Evolutionary conservation across 2,888 invertebrate genomes (phyloP).

Genomic region (Melanchra persicariae): DNA sequence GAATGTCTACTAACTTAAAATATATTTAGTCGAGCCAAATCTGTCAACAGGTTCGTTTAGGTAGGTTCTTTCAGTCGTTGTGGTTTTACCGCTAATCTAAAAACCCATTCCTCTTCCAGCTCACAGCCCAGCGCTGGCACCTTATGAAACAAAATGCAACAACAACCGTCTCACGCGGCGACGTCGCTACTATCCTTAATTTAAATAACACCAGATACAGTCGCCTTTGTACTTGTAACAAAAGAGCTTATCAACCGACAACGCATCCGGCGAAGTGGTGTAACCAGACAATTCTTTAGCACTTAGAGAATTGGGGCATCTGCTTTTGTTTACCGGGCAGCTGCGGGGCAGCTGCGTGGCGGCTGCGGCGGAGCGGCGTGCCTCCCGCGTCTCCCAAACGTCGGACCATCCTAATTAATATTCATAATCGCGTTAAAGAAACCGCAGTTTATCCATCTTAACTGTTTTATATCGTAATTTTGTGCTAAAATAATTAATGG

Average conservation of each 20-base stretch:
- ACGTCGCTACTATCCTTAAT: conserved; percentile 48
- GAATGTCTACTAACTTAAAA: not conserved
- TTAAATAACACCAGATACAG: conserved; percentile 63
- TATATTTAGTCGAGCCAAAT: not conserved
- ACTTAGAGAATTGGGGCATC: conserved; percentile 79
- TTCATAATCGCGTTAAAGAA: conserved; percentile 81
- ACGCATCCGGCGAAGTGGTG: conserved; percentile 58
- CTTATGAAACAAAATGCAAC: conserved; percentile 53
- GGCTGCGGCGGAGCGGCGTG: not conserved
- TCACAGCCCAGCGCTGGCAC: not conserved
- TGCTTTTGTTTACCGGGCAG: conserved; percentile 73
- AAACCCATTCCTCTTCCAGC: conserved; percentile 6
- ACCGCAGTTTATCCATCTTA: conserved; percentile 72
- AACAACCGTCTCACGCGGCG: conserved; percentile 20
- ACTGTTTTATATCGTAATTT: conserved; percentile 74
- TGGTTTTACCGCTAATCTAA: conserved; percentile 1
- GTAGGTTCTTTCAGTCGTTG: too few species aligned
- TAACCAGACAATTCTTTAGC: conserved; percentile 65
- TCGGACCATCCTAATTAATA: conserved; percentile 73
- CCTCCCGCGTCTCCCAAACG: conserved; percentile 32
- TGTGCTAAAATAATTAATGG: conserved; percentile 66
- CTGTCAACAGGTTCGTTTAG: not conserved
- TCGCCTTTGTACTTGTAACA: conserved; percentile 57
- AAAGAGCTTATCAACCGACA: conserved; percentile 63
- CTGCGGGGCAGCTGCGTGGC: conserved; percentile 39